Conservation (phyloP, 2,888 invertebrate species). For the Entomobrya multifasciata region DNA sequence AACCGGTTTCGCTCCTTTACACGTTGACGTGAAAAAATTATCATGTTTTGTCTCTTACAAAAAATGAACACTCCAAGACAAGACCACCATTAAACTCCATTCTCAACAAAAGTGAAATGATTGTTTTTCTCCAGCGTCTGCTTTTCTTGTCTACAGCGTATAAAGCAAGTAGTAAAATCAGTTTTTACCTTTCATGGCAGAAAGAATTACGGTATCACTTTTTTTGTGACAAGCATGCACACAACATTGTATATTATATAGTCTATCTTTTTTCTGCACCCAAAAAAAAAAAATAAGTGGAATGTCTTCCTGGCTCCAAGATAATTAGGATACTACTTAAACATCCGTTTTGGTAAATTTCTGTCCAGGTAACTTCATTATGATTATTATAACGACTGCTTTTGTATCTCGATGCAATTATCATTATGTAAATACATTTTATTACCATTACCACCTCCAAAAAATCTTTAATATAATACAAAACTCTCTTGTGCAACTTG, state of each 20-base stretch:
- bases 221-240: slow-evolving; percentile 34
- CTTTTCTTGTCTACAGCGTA: background rate
- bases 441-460: background rate
- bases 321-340: slow-evolving; percentile 28
- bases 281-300: background rate
- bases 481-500: no score
- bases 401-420: background rate
- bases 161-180: background rate
- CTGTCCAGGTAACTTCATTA: slow-evolving; percentile 37
- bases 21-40: background rate
- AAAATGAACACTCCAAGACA: background rate
- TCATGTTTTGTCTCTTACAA: slow-evolving; percentile 32
- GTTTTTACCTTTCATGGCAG: slow-evolving; percentile 50
- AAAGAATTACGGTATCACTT: slow-evolving; percentile 54
- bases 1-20: slow-evolving; percentile 53
- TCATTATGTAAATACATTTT: slow-evolving; percentile 23
- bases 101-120: no score
- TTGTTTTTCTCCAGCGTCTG: background rate
- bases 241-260: background rate
- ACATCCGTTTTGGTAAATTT: slow-evolving; percentile 38
- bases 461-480: no score
- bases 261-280: slow-evolving; percentile 7
- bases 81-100: background rate
- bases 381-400: slow-evolving; percentile 21
- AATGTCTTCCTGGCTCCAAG: slow-evolving; percentile 39